Percentiles rank a stretch among this genome's conserved stretches.
These are phyloP conservation scores for Oscheius onirici DNA, from an alignment of 2,888 invertebrate species.

Conservation along the genomic window DNA sequence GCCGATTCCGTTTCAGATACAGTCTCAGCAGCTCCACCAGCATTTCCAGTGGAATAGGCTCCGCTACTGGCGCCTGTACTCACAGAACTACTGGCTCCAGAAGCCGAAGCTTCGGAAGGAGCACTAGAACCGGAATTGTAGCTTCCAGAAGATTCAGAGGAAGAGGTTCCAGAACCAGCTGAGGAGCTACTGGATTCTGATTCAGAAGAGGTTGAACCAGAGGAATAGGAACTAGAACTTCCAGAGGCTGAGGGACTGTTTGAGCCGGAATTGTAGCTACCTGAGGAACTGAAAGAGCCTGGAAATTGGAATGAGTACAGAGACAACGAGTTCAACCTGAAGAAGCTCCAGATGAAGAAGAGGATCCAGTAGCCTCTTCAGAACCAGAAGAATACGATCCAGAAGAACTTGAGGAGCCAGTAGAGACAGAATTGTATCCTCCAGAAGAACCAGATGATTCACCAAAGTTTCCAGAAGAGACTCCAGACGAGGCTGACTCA, in stretches of 20 bases:
- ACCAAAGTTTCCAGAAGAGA: too few relatives aligned
- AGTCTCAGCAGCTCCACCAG: neutral
- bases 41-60: neutral
- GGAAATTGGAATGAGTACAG: too few relatives aligned
- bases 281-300: too few relatives aligned
- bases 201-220: slow-evolving; percentile 2
- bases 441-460: too few relatives aligned
- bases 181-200: neutral
- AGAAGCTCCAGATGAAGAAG: too few relatives aligned
- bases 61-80: neutral
- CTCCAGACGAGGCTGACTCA: too few relatives aligned
- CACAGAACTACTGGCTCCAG: neutral
- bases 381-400: neutral
- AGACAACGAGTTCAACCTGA: too few relatives aligned
- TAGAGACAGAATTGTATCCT: too few relatives aligned
- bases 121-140: neutral
- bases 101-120: neutral
- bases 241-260: too few relatives aligned
- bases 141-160: neutral
- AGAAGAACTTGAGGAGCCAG: neutral
- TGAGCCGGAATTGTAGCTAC: too few relatives aligned
- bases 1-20: neutral
- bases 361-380: neutral
- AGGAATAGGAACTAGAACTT: neutral
- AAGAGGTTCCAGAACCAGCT: neutral